phyloP scores from a whole-genome alignment of 2,888 invertebrate species.

The Panzeria rudis region DNA sequence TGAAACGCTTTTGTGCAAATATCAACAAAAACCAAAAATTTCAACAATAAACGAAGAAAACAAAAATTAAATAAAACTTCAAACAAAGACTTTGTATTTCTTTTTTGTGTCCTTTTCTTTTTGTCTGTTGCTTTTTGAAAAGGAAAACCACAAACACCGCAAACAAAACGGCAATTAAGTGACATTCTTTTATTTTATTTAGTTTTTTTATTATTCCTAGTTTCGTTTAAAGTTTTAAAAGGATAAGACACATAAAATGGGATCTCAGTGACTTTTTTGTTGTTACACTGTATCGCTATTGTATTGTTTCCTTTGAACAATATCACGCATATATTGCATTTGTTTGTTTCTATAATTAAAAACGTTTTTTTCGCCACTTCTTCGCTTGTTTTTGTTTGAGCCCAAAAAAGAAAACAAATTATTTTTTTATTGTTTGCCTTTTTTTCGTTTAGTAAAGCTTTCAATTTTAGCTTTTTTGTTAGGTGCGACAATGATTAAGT shows the following conservation, averaged over 20 bases:
- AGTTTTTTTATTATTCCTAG: conserved; percentile 31
- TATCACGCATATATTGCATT: conserved; percentile 73
- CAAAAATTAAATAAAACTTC: conserved; percentile 53
- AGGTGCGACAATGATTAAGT: conserved; percentile 71
- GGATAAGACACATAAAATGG: conserved; percentile 56
- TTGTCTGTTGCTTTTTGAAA: conserved; percentile 26
- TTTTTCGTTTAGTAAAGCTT: conserved; percentile 20
- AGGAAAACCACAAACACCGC: conserved; percentile 67
- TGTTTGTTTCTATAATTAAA: conserved; percentile 75
- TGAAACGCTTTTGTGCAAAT: conserved; percentile 68
- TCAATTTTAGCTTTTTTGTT: conserved; percentile 39
- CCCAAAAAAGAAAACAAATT: conserved; percentile 47
- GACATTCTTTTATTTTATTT: conserved; percentile 53
- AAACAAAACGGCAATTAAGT: conserved; percentile 71
- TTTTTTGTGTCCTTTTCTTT: not conserved
- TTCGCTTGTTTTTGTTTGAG: conserved; percentile 36
- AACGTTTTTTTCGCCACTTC: conserved; percentile 71
- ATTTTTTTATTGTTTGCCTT: conserved; percentile 58
- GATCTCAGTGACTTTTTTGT: conserved; percentile 53
- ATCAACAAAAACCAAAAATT: conserved; percentile 52
- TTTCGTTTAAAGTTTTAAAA: conserved; percentile 39
- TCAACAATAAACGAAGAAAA: conserved; percentile 12
- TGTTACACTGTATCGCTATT: conserved; percentile 6
- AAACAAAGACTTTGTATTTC: conserved; percentile 51
- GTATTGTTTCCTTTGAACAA: conserved; percentile 47